These are phyloP conservation scores for Haliaeetus leucogaster DNA, from an alignment of 2,113 vertebrate genomes.

Conservation along the genomic window DNA sequence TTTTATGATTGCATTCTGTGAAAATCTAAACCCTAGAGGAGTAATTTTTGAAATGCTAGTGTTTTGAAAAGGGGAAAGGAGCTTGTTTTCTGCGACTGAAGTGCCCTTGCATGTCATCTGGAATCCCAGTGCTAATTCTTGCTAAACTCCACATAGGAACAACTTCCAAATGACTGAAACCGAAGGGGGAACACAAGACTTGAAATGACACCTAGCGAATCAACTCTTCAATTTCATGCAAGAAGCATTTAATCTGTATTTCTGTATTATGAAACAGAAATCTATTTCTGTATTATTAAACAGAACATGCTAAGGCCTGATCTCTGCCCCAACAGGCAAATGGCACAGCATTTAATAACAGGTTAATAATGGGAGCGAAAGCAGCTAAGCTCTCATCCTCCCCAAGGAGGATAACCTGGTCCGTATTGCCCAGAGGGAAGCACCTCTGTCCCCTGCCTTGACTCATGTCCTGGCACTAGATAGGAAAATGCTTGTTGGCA, in stretches of 20 bases:
- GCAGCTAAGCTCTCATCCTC: background rate
- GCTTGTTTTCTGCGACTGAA: background rate
- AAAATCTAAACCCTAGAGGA: background rate
- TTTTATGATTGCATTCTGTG: background rate
- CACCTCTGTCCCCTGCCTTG: background rate
- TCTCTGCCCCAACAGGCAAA: background rate
- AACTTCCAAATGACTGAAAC: background rate
- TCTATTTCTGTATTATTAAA: background rate
- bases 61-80: background rate
- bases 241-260: background rate
- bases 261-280: background rate
- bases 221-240: background rate
- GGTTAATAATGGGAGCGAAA: no score
- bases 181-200: background rate
- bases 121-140: background rate
- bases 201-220: background rate
- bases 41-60: background rate
- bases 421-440: background rate
- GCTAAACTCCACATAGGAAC: background rate
- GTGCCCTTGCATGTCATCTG: background rate
- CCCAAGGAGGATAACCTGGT: background rate
- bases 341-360: background rate
- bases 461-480: no score
- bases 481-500: fast-evolving
- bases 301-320: background rate